Percentiles rank a stretch among this genome's conserved stretches.
Evolutionary conservation across 2,888 invertebrate species (phyloP).

Genomic region (Endotricha flammealis): DNA sequence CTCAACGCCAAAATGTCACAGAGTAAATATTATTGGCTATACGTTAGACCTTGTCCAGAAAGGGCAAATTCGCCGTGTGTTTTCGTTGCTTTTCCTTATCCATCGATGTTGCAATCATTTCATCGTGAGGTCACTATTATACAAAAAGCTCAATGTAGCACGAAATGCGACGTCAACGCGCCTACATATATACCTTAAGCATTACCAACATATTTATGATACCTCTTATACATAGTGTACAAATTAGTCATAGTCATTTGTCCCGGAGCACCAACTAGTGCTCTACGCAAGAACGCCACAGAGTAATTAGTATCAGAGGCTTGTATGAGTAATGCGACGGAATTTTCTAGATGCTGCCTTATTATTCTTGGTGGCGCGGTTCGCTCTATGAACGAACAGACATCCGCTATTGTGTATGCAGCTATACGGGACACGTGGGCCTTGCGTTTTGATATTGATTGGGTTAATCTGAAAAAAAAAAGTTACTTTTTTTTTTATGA

Average conservation of each 20-base stretch:
- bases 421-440: slow-evolving; percentile 62
- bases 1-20: too few species aligned
- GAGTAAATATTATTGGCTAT: too few species aligned
- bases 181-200: slow-evolving; percentile 30
- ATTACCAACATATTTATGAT: slow-evolving; percentile 70
- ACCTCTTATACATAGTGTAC: slow-evolving; percentile 64
- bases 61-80: too few species aligned
- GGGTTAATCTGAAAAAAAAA: slow-evolving; percentile 52
- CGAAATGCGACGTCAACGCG: too few species aligned
- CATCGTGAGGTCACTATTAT: too few species aligned
- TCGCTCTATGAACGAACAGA: slow-evolving; percentile 51
- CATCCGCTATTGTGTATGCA: slow-evolving; percentile 61
- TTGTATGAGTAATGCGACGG: slow-evolving; percentile 53
- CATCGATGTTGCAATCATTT: too few species aligned
- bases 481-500: too few species aligned
- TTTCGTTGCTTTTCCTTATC: too few species aligned
- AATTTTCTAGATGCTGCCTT: slow-evolving; percentile 62
- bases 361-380: slow-evolving; percentile 49
- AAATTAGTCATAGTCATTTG: slow-evolving; percentile 62
- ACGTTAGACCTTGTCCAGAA: too few species aligned
- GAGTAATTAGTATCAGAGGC: slow-evolving; percentile 53
- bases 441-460: slow-evolving; percentile 62
- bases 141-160: too few species aligned
- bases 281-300: slow-evolving; percentile 58
- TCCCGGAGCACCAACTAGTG: slow-evolving; percentile 50